Percentiles rank a stretch among this genome's conserved stretches.
These are phyloP conservation scores for Myotis brandtii DNA, from an alignment of 2,113 vertebrate species.

Conservation along the genomic window DNA sequence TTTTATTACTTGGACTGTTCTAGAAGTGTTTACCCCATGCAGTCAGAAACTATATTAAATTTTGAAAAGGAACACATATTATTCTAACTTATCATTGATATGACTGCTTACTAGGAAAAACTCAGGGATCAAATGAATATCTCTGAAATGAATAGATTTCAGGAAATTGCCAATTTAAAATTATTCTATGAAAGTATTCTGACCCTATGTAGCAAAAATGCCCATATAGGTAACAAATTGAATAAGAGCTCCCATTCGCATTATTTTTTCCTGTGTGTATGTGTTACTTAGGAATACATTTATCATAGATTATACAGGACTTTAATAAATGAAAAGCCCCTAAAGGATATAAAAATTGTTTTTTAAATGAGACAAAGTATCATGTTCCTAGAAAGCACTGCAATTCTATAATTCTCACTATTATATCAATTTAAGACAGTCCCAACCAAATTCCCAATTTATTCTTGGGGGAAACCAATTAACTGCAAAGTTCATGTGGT, in stretches of 20 bases:
- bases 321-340: constrained; percentile 51
- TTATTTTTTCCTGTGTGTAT: constrained; percentile 4
- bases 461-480: background rate
- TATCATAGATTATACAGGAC: constrained; percentile 47
- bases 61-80: constrained; percentile 38
- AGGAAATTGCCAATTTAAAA: constrained; percentile 52
- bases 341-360: constrained; percentile 16
- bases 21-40: constrained; percentile 35
- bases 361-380: background rate
- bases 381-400: constrained; percentile 39
- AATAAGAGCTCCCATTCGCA: background rate
- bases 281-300: constrained; percentile 8
- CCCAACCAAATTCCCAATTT: constrained; percentile 46
- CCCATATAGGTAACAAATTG: background rate
- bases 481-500: constrained; percentile 29
- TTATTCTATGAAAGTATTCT: constrained; percentile 47
- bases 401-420: constrained; percentile 18
- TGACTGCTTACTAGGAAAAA: constrained; percentile 20
- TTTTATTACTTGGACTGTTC: constrained; percentile 48
- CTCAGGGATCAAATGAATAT: constrained; percentile 13
- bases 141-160: constrained; percentile 45
- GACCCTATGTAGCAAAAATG: constrained; percentile 33
- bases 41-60: constrained; percentile 39
- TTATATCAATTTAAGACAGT: constrained; percentile 47
- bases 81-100: background rate